phyloP scores from a whole-genome alignment of 1,140 invertebrate species.

The Chironomus tepperi region DNA sequence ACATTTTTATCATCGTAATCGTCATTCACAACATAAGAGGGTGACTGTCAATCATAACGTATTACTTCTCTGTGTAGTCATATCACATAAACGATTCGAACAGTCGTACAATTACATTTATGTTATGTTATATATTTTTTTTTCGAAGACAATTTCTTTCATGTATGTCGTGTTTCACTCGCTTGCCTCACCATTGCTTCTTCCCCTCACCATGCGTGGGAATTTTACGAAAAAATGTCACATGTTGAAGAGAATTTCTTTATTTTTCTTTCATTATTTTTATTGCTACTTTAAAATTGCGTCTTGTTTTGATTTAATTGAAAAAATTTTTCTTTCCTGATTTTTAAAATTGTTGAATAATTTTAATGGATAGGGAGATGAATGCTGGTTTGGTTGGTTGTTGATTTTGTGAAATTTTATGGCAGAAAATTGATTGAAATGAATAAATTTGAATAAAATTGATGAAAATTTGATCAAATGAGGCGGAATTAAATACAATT shows the following conservation, averaged over 20 bases:
- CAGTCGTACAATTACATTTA: not conserved
- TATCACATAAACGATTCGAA: not conserved
- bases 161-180: not conserved
- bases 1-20: not conserved
- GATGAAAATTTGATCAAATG: no score
- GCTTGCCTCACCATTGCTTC: not conserved
- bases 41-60: constrained; percentile 6
- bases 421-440: no score
- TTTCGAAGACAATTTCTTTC: no score
- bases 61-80: not conserved
- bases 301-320: no score
- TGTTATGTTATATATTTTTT: not conserved
- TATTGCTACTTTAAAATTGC: not conserved
- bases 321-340: no score
- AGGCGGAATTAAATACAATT: no score
- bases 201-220: not conserved
- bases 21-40: not conserved
- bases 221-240: not conserved
- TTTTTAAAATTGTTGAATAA: no score
- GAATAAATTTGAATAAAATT: no score
- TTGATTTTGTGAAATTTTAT: no score
- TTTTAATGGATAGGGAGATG: no score
- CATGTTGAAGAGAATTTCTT: not conserved
- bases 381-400: no score
- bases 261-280: not conserved